Evolutionary conservation across 92 coral and sea anemone species (phyloP).

Genomic region (Epizoanthus scotinus): DNA sequence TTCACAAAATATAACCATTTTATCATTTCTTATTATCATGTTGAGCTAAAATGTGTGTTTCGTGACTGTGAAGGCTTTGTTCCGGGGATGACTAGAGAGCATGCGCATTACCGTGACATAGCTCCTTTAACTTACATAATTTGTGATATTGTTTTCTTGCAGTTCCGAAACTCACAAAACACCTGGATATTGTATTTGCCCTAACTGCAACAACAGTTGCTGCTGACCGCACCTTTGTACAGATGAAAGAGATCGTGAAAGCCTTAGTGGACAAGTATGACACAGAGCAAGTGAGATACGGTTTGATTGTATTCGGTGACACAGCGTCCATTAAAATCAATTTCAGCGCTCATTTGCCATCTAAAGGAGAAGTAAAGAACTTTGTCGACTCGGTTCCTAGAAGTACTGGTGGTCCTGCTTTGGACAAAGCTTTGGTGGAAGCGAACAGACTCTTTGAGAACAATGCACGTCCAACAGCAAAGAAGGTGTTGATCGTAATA

Average conservation of each 20-base stretch:
- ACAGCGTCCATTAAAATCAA: slow-evolving; percentile 31
- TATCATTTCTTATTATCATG: too few relatives aligned
- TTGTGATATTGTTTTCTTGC: background rate
- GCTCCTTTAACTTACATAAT: background rate
- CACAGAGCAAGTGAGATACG: slow-evolving; percentile 43
- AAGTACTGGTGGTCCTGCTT: slow-evolving; percentile 33
- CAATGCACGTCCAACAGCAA: slow-evolving; percentile 40
- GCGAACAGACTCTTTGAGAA: slow-evolving; percentile 44
- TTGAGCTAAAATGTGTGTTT: too few relatives aligned
- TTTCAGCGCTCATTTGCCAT: slow-evolving; percentile 34
- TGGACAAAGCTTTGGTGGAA: slow-evolving; percentile 46
- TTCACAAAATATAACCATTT: too few relatives aligned
- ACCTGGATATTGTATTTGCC: slow-evolving; percentile 26
- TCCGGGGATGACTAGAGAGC: too few relatives aligned
- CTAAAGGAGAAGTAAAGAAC: slow-evolving; percentile 31
- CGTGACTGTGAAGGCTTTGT: too few relatives aligned
- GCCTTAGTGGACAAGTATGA: slow-evolving; percentile 49
- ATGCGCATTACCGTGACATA: too few relatives aligned
- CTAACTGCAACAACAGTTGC: slow-evolving; percentile 20
- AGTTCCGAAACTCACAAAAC: slow-evolving; percentile 14
- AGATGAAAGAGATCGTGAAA: slow-evolving; percentile 49
- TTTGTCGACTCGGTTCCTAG: slow-evolving; percentile 41
- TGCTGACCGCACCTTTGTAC: slow-evolving; percentile 35
- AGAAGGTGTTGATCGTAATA: slow-evolving; percentile 45
- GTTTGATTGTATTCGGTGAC: slow-evolving; percentile 45